Evolutionary conservation across 2,797 vertebrate species (phyloP).

Genomic region (Morelia viridis): DNA sequence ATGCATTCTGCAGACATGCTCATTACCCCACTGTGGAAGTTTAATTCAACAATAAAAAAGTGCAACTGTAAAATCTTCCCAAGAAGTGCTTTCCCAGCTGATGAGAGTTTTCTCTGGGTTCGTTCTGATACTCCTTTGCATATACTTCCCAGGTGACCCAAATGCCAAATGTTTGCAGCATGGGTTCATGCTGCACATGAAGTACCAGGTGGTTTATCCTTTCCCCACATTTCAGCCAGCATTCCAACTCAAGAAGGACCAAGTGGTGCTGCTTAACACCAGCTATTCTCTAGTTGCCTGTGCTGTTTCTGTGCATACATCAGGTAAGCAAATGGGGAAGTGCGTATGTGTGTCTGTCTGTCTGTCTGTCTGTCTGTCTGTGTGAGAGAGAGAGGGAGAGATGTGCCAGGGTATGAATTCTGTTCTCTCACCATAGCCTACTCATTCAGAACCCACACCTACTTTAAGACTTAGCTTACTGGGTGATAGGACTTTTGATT

Average conservation of each 20-base stretch:
- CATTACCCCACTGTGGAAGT: background rate
- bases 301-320: constrained; percentile 79
- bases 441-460: background rate
- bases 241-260: constrained; percentile 93
- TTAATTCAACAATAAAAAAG: background rate
- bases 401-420: constrained; percentile 13
- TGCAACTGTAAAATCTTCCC: background rate
- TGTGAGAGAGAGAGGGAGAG: background rate
- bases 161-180: constrained; percentile 84
- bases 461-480: background rate
- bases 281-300: constrained; percentile 94
- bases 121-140: background rate
- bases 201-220: constrained; percentile 95
- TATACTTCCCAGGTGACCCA: constrained; percentile 64
- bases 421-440: background rate
- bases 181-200: constrained; percentile 89
- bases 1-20: background rate
- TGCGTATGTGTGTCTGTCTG: background rate
- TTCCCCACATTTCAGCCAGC: constrained; percentile 96
- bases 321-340: constrained; percentile 55
- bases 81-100: background rate
- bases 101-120: background rate
- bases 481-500: background rate
- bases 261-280: constrained; percentile 92
- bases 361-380: background rate